These are phyloP conservation scores for Hassar affinis DNA, from an alignment of 2,113 vertebrate genomes.

Conservation along the genomic window DNA sequence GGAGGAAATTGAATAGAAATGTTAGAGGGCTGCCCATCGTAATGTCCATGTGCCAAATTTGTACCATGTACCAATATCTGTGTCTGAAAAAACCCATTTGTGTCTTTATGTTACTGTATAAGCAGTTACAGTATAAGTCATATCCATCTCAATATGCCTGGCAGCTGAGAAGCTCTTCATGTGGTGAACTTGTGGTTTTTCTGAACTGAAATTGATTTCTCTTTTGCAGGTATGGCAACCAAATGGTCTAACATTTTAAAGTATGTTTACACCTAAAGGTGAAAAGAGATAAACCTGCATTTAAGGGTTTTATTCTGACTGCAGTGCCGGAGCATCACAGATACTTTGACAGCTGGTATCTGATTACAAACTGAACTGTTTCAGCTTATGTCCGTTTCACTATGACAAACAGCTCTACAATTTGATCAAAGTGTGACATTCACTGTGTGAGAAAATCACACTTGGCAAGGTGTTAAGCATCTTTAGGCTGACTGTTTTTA, in stretches of 20 bases:
- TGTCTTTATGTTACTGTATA: not conserved
- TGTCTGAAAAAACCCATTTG: not conserved
- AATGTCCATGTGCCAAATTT: not conserved
- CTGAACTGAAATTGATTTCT: not conserved
- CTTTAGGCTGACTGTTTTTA: not conserved
- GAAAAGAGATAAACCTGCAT: not conserved
- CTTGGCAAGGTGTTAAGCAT: not conserved
- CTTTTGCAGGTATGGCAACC: not conserved
- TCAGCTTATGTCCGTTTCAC: not conserved
- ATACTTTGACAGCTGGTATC: not conserved
- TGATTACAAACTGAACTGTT: constrained; percentile 8
- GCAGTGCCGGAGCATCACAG: not conserved
- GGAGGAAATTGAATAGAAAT: not conserved
- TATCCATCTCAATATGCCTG: not conserved
- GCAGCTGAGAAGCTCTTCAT: not conserved
- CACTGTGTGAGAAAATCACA: not conserved
- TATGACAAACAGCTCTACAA: not conserved
- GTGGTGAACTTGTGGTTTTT: not conserved
- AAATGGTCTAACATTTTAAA: not conserved
- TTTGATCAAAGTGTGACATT: constrained; percentile 8
- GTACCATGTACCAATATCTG: not conserved
- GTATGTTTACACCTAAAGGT: not conserved
- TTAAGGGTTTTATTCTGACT: not conserved
- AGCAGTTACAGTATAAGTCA: no score
- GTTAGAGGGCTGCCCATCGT: not conserved